These are phyloP conservation scores for Sprattus sprattus DNA, from an alignment of 2,113 vertebrate genomes.

Conservation along the genomic window DNA sequence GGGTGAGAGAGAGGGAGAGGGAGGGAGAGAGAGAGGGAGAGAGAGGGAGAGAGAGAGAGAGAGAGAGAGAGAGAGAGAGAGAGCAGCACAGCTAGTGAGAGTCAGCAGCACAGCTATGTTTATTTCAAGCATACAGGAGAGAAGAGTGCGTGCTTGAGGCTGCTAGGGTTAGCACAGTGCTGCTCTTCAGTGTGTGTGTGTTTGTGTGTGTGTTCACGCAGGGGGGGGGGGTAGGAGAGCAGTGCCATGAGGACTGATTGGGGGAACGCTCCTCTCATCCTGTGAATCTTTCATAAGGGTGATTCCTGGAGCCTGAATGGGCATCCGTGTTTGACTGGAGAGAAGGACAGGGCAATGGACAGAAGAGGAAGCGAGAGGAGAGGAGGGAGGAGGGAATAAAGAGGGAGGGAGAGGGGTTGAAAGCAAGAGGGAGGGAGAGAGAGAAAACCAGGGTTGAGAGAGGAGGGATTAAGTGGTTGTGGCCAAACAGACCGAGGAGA, in stretches of 20 bases:
- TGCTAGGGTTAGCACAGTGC: not conserved
- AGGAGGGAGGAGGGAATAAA: not conserved
- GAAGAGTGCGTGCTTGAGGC: not conserved
- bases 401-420: not conserved
- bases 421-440: not conserved
- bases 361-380: not conserved
- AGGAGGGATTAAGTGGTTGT: too few species aligned
- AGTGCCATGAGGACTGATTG: not conserved
- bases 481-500: not conserved
- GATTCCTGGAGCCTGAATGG: conserved; percentile 55
- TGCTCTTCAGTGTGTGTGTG: not conserved
- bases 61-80: not conserved
- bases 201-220: not conserved
- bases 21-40: conserved; percentile 10
- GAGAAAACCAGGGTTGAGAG: too few species aligned
- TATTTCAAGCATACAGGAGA: too few species aligned
- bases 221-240: not conserved
- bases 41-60: not conserved
- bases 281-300: conserved; percentile 70
- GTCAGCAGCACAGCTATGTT: not conserved
- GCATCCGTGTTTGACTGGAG: not conserved
- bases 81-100: not conserved
- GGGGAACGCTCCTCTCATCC: conserved; percentile 23
- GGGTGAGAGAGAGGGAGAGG: conserved; percentile 22
- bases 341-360: not conserved